Conservation (phyloP, 2,113 vertebrate species). For the Marmota flaviventris region DNA sequence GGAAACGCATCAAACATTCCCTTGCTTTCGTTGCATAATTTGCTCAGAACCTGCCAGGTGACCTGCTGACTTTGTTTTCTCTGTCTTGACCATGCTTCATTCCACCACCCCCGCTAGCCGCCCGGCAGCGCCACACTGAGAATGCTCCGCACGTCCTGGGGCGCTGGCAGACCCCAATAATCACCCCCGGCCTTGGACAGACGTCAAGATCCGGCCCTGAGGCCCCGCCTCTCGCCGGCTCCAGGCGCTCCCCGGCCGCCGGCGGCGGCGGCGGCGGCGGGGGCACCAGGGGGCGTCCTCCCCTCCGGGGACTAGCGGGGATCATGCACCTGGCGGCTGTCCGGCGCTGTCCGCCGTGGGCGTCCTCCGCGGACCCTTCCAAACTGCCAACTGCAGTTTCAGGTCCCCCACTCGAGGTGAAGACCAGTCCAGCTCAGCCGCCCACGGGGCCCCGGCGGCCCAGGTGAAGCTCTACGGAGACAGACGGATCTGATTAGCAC, state of each 20-base stretch:
- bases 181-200: background rate
- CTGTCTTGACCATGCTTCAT: slow-evolving; percentile 37
- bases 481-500: slow-evolving; percentile 49
- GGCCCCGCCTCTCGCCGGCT: background rate
- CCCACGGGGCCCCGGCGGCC: rapidly evolving
- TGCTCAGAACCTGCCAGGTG: slow-evolving; percentile 78
- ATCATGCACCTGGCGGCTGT: rapidly evolving
- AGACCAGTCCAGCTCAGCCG: background rate
- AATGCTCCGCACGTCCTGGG: background rate
- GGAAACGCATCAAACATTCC: background rate
- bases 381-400: rapidly evolving
- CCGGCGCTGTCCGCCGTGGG: background rate
- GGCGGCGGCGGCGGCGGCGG: background rate
- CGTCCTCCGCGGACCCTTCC: rapidly evolving
- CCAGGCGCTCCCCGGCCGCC: background rate
- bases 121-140: slow-evolving; percentile 43
- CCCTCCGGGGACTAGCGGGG: background rate
- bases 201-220: background rate
- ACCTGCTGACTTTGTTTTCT: slow-evolving; percentile 82
- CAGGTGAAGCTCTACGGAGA: slow-evolving; percentile 32
- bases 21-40: slow-evolving; percentile 71
- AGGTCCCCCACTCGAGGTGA: rapidly evolving
- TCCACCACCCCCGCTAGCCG: background rate
- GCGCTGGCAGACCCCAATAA: slow-evolving; percentile 32
- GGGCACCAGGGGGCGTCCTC: slow-evolving; percentile 60